Percentiles rank a stretch among this genome's conserved stretches.
Conservation (phyloP, 2,113 vertebrate genomes). For the Rhinolophus sinicus region DNA sequence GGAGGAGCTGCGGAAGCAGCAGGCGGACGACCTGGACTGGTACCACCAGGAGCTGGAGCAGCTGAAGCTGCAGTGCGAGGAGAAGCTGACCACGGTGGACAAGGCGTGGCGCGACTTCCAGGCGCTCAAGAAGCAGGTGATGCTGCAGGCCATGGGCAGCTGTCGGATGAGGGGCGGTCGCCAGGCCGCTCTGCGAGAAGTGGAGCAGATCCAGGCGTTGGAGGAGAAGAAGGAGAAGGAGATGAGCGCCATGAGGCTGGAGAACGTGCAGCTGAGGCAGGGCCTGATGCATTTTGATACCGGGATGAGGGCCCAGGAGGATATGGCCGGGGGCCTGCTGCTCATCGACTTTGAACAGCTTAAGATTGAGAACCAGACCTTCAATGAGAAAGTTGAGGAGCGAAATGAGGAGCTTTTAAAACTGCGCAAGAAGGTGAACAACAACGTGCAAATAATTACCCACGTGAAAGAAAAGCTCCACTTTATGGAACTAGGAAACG, state of each 20-base stretch:
- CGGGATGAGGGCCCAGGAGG: slow-evolving; percentile 76
- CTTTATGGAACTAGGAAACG: slow-evolving; percentile 85
- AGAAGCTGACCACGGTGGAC: slow-evolving; percentile 80
- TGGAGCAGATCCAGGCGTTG: slow-evolving; percentile 77
- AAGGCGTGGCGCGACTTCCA: slow-evolving; percentile 83
- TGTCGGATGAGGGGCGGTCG: slow-evolving; percentile 67
- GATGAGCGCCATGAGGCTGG: slow-evolving; percentile 79
- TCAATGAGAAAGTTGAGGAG: slow-evolving; percentile 81
- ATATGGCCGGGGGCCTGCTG: slow-evolving; percentile 74
- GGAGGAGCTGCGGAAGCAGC: slow-evolving; percentile 79
- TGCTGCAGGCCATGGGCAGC: slow-evolving; percentile 78
- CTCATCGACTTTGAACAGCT: slow-evolving; percentile 86
- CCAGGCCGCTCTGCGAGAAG: slow-evolving; percentile 74
- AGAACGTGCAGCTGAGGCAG: slow-evolving; percentile 88
- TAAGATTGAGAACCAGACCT: slow-evolving; percentile 87
- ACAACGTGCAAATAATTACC: slow-evolving; percentile 84
- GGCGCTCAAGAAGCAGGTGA: slow-evolving; percentile 82
- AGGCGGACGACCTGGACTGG: background rate
- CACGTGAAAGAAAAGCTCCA: slow-evolving; percentile 91
- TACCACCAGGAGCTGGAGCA: slow-evolving; percentile 75
- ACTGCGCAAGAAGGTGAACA: slow-evolving; percentile 84
- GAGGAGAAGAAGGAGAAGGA: slow-evolving; percentile 84
- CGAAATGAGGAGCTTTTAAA: slow-evolving; percentile 84
- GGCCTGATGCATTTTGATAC: slow-evolving; percentile 81
- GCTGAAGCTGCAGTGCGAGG: slow-evolving; percentile 69